Base-by-base conservation (phyloP, 2,888 invertebrate species). In the Polietes domitor region DNA sequence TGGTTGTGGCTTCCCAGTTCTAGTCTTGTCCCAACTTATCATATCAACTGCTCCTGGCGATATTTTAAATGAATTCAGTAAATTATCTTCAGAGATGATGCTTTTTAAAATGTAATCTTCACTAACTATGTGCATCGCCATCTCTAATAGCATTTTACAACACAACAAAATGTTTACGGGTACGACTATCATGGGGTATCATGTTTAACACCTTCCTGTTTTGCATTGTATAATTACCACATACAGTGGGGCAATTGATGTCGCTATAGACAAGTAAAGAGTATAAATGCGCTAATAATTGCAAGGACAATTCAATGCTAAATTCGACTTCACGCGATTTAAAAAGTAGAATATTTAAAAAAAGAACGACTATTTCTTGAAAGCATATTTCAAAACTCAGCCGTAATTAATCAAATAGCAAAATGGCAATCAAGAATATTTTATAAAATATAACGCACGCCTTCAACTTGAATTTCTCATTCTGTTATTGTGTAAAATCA, bases 121-220 rank as follows among this genome's bases (percentile, higher is more conserved):
- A 72, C 71, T 71, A 68, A 72, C 58, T 70, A 70, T 61, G n/a
- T n/a, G 58, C 74, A 72, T 73, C 53, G 21, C 55, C 77, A 77
- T 82, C 41, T 21, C 28, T 53, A 70, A 61, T 53, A 70, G 58
- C 68, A 65, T 58, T 77, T 70, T 70, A 70, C 61, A 74, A 43
- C n/a, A 63, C 17, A 68, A 68, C 61, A 50, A 41, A 61, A 15
- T 47, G 28, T 68, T 70, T 77, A 17, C 26, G 71, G 6, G 19
- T n/a, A 7, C 24, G 53, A 63, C 43, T 50, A 43, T 58, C 26
- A 32, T 21, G 37, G 37, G 43, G 74, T 63, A 61, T 74, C 43
- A 50, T 74, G 53, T 47, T 73, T 58, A 43, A 55, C 77, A 81
- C 28, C 74, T 70, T 74, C 21, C 61, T 70, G 43, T 24, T 75